Conservation (phyloP, 2,113 vertebrate genomes). For the Axis porcinus region DNA sequence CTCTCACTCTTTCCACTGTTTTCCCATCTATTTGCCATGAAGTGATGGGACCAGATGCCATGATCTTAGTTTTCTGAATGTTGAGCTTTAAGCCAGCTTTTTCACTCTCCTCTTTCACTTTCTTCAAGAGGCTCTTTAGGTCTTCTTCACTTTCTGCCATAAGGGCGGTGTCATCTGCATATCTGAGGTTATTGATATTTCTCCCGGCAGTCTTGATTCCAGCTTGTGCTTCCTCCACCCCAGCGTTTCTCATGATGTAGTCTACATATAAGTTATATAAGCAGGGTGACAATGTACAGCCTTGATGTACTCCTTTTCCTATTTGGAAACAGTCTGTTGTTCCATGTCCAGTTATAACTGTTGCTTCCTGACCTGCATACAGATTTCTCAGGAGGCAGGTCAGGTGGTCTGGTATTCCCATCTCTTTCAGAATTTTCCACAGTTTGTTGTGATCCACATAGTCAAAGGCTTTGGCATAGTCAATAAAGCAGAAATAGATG, state of each 20-base stretch:
- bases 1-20: not conserved
- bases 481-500: not conserved
- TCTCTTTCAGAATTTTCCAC: not conserved
- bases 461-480: not conserved
- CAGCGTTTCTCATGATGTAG: fast-evolving
- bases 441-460: not conserved
- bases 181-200: not conserved
- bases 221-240: not conserved
- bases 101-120: not conserved
- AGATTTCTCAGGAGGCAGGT: not conserved
- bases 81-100: not conserved
- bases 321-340: not conserved
- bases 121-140: not conserved
- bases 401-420: not conserved
- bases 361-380: not conserved
- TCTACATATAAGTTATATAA: not conserved
- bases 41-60: not conserved
- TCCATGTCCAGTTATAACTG: not conserved
- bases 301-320: not conserved
- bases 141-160: not conserved
- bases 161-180: not conserved
- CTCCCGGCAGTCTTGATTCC: not conserved
- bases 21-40: not conserved
- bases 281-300: not conserved
- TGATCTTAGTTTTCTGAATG: not conserved